Conservation (phyloP, 2,113 vertebrate species). For the Craseonycteris thonglongyai region DNA sequence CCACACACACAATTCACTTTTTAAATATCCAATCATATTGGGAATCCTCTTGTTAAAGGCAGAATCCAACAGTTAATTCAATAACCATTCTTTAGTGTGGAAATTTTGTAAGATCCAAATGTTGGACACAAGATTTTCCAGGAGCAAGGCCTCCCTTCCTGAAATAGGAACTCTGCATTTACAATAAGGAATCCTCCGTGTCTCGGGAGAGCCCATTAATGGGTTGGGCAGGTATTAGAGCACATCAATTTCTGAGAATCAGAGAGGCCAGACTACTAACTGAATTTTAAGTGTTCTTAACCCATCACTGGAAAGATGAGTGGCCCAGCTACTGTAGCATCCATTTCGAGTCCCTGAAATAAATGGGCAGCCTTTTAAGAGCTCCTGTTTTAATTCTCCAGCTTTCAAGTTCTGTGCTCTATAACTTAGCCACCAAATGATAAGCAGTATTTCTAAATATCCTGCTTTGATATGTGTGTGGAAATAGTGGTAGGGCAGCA, state of each 20-base stretch:
- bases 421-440: background rate
- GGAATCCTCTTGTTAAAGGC: background rate
- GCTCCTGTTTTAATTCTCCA: background rate
- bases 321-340: background rate
- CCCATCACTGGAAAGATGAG: background rate
- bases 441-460: background rate
- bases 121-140: background rate
- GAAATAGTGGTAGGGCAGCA: background rate
- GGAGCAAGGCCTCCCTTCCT: background rate
- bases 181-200: background rate
- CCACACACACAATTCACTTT: background rate
- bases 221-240: background rate
- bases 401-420: background rate
- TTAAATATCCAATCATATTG: background rate
- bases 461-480: background rate
- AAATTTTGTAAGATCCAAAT: background rate
- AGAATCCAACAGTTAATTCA: background rate
- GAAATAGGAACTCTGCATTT: background rate
- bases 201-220: background rate
- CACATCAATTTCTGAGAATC: background rate
- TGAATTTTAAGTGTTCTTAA: conserved; percentile 27
- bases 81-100: background rate
- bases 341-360: background rate
- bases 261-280: background rate
- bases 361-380: background rate